These are phyloP conservation scores for Cordilura impudica DNA, from an alignment of 2,888 invertebrate genomes.

Conservation along the genomic window DNA sequence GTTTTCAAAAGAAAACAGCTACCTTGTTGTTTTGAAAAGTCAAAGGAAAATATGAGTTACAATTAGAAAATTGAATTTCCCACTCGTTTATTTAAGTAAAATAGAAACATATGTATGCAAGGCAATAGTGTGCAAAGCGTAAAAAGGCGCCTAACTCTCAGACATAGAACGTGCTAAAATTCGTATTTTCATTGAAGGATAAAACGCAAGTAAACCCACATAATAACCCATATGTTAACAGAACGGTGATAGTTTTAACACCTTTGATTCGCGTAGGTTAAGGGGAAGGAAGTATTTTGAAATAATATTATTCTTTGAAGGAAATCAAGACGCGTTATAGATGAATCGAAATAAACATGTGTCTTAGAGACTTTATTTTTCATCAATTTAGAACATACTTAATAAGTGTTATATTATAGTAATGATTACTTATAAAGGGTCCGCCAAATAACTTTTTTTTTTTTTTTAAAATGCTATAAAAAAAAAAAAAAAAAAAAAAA, in stretches of 20 bases:
- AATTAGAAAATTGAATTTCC: conserved; percentile 19
- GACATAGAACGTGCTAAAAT: conserved; percentile 48
- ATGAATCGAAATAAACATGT: no score
- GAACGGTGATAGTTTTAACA: conserved; percentile 48
- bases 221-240: conserved; percentile 37
- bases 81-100: conserved; percentile 25
- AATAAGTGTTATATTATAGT: no score
- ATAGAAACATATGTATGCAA: conserved; percentile 56
- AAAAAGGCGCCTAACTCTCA: conserved; percentile 29
- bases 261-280: neutral
- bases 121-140: conserved; percentile 31
- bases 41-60: conserved; percentile 14
- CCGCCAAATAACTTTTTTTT: no score
- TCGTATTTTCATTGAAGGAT: conserved; percentile 23
- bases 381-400: no score
- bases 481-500: no score
- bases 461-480: no score
- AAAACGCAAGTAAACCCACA: conserved; percentile 31
- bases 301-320: neutral
- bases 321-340: no score
- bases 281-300: neutral
- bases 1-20: neutral
- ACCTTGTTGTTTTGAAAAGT: conserved; percentile 16
- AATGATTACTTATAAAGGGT: no score
- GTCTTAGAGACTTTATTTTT: no score